These are phyloP conservation scores for Drosophila hawaiiensis DNA, from an alignment of 2,888 invertebrate genomes.

Conservation along the genomic window DNA sequence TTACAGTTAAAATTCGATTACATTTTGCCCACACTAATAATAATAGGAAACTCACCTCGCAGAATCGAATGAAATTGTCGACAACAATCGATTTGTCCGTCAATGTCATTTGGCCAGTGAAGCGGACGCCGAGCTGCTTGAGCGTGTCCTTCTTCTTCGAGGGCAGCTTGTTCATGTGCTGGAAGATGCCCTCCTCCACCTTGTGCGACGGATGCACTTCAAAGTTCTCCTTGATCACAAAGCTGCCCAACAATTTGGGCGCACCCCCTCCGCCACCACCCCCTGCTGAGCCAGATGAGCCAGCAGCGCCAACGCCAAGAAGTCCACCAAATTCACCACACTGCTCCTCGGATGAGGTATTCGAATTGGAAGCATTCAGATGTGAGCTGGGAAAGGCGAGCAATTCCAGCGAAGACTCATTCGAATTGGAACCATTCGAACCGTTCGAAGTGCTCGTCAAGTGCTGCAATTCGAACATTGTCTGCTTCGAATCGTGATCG, in stretches of 20 bases:
- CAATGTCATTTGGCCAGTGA: conserved; percentile 85
- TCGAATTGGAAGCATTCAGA: conserved; percentile 84
- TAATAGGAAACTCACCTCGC: conserved; percentile 79
- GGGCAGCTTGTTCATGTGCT: conserved; percentile 85
- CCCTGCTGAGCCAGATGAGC: conserved; percentile 59
- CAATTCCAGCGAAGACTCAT: conserved; percentile 83
- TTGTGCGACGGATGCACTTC: conserved; percentile 85
- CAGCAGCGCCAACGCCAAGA: conserved; percentile 62
- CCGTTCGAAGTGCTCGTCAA: conserved; percentile 71
- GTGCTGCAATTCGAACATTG: conserved; percentile 84
- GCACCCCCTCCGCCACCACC: conserved; percentile 54
- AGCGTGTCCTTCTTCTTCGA: conserved; percentile 85
- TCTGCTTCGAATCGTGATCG: conserved; percentile 85
- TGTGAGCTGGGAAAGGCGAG: conserved; percentile 83
- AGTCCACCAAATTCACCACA: conserved; percentile 78
- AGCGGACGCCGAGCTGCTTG: conserved; percentile 84
- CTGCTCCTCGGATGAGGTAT: conserved; percentile 84
- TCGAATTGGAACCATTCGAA: conserved; percentile 81
- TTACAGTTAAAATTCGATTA: not conserved
- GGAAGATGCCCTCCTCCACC: conserved; percentile 85
- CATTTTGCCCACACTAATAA: not conserved
- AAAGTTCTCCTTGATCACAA: conserved; percentile 84
- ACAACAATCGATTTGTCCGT: conserved; percentile 85
- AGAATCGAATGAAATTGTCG: conserved; percentile 85
- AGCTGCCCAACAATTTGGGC: conserved; percentile 83